phyloP scores from a whole-genome alignment of 2,113 vertebrate species.

The Aegithalos caudatus region DNA sequence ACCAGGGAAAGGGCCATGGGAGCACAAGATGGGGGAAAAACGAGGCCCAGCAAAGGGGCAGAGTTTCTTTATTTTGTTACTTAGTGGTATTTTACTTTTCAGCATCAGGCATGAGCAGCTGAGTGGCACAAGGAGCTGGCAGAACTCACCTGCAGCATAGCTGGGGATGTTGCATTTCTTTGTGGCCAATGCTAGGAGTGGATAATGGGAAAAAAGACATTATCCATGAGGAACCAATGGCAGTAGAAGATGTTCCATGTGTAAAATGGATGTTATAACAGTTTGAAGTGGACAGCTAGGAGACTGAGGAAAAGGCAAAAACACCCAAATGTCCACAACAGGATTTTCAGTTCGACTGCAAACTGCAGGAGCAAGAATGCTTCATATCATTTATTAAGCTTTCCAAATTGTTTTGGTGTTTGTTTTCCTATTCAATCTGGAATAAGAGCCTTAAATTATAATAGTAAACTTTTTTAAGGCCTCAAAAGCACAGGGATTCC shows the following conservation, averaged over 20 bases:
- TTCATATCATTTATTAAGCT: not conserved
- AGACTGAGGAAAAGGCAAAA: not conserved
- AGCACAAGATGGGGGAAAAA: not conserved
- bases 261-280: not conserved
- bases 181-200: not conserved
- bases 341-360: not conserved
- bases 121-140: not conserved
- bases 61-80: accelerated
- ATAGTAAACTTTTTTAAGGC: not conserved
- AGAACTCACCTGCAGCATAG: not conserved
- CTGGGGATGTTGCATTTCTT: not conserved
- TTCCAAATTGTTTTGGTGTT: not conserved
- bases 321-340: not conserved
- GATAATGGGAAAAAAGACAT: not conserved
- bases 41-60: not conserved
- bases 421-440: not conserved
- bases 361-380: not conserved
- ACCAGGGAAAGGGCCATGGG: not conserved
- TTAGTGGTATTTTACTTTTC: not conserved
- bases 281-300: not conserved
- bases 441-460: not conserved
- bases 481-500: not conserved
- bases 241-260: not conserved
- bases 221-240: not conserved
- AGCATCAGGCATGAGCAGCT: accelerated